Conservation (phyloP, 2,797 vertebrate species). For the Anguilla megastoma region DNA sequence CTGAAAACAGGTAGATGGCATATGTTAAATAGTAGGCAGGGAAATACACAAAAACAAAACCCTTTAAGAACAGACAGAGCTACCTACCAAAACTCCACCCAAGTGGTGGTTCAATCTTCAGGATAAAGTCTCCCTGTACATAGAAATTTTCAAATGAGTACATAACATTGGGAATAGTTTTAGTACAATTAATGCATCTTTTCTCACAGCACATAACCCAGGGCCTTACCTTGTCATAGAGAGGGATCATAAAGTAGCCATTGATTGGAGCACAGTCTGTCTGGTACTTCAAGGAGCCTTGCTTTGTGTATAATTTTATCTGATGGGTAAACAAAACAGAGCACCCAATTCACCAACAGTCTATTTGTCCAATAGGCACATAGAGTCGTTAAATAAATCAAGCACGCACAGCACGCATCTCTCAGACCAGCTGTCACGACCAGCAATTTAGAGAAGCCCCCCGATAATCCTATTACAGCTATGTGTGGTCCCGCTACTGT, state of each 20-base stretch:
- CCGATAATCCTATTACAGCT: conserved; percentile 50
- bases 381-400: not conserved
- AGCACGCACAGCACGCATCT: not conserved
- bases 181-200: not conserved
- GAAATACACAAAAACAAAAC: not conserved
- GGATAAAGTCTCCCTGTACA: conserved; percentile 91
- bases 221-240: conserved; percentile 91
- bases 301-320: conserved; percentile 97
- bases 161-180: not conserved
- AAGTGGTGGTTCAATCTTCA: conserved; percentile 95
- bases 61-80: not conserved
- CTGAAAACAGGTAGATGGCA: conserved; percentile 59
- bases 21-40: not conserved
- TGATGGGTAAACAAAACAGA: conserved; percentile 53
- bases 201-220: not conserved
- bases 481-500: conserved; percentile 44
- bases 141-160: conserved; percentile 28
- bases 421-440: conserved; percentile 10
- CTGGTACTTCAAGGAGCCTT: conserved; percentile 96
- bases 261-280: conserved; percentile 98
- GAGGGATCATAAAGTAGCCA: conserved; percentile 99
- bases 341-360: no score
- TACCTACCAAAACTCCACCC: conserved; percentile 98
- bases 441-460: not conserved
- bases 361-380: not conserved